Evolutionary conservation across 2,888 invertebrate genomes (phyloP).

Genomic region (Ichneumoninae sp.): DNA sequence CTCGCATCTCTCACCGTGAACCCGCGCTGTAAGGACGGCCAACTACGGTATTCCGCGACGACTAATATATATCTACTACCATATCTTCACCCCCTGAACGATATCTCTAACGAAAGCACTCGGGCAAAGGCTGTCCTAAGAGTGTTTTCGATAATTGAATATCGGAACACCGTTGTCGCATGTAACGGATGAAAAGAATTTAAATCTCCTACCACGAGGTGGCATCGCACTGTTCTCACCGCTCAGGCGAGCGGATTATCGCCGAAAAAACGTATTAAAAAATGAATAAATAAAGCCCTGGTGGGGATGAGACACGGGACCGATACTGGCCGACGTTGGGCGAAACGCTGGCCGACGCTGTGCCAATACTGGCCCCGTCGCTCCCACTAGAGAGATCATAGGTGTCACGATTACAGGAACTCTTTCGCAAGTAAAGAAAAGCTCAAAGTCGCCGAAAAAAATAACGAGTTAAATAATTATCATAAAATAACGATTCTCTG

Average conservation of each 20-base stretch:
- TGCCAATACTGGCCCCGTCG: too few species aligned
- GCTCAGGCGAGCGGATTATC: background rate
- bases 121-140: slow-evolving; percentile 34
- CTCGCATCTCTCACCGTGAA: slow-evolving; percentile 43
- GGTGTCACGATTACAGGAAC: too few species aligned
- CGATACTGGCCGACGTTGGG: too few species aligned
- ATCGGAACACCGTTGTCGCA: slow-evolving; percentile 21
- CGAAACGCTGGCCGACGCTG: too few species aligned
- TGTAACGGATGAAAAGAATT: background rate
- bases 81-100: slow-evolving; percentile 45
- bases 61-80: slow-evolving; percentile 43
- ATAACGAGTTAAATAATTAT: background rate
- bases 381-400: too few species aligned
- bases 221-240: background rate
- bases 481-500: background rate
- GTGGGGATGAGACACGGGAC: too few species aligned
- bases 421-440: background rate
- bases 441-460: background rate
- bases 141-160: slow-evolving; percentile 62
- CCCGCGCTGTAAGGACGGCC: slow-evolving; percentile 40
- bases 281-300: too few species aligned
- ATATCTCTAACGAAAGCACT: slow-evolving; percentile 44
- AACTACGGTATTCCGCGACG: slow-evolving; percentile 34
- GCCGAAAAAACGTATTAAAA: background rate
- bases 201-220: background rate